Base-by-base conservation (phyloP, 1,140 invertebrate species). In the Chrysopa pallens region DNA sequence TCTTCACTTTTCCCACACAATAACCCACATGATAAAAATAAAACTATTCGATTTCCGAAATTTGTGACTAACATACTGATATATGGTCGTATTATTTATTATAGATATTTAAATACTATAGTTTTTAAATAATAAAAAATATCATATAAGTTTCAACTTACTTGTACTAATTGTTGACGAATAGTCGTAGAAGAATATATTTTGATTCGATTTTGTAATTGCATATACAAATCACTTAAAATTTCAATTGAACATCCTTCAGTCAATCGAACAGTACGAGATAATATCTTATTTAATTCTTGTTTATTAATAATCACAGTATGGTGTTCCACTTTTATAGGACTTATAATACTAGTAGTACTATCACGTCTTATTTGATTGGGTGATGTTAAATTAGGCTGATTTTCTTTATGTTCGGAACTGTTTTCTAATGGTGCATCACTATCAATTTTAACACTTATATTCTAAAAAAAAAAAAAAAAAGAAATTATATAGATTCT, bases 141-240 rank as follows among this genome's bases (percentile, higher is more conserved):
- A n/a, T 15, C 23, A 42, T 40, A 45, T 43, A 27, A 14, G 23
- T 6, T 15, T 11, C 56, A 50, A 2, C 62, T 52, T 54, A 78
- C 74, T 55, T 70, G 66, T 50, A 75, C 74, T 56, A 80, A 62
- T 52, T 61, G 59, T 50, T 62, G 68, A 52, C 76, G 66, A 52
- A 75, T 67, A 41, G 62, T 60, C 35, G 51, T 64, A 36, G 59
- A 54, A 17, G 58, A 53, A 55, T 72, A 74, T 49, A 59, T 57
- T 14, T 60, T 64, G n/a, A 76, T 59, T 23, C 69, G 66, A 46
- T 64, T 53, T 23, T 66, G 66, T 0, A 80, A 52, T 51, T 77
- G 70, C 38, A 71, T 63, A 55, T 78, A 71, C 38, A 76, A 57
- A 50, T 80, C 74, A 28, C 76, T 59, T 0, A 80, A 51, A 23